Base-by-base conservation (phyloP, 2,797 vertebrate genomes). In the Danio aesculapii region DNA sequence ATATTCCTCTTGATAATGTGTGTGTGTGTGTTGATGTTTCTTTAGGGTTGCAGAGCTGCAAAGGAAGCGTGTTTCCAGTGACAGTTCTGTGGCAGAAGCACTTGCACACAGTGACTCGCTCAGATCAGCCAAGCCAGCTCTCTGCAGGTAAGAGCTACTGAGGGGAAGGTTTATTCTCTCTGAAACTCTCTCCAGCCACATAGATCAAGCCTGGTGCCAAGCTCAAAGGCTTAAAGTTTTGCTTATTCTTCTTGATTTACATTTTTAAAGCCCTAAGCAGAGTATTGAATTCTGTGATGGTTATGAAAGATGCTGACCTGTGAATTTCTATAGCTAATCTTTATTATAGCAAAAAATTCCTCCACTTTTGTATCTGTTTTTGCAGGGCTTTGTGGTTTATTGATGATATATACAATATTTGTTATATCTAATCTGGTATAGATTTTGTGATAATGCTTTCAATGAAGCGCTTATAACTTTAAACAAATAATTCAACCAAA, bases 1-100 rank as follows among this genome's bases (percentile, higher is more conserved):
- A 75, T 55, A 68, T 64, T 57, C 3, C 14, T 58, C 21, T 7
- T 70, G 12, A 58, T 83, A 30, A 58, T 73, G 12, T 68, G 8
- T 77, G 58, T 44, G 4, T 52, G 12, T 67, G 44, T 78, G 0
- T 19, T 6, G 6, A 41, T 58, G 52, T 74, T 77, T 50, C 63
- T 39, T 77, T 58, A 87, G 88, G 67, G 79, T 87, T 39, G 64
- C 67, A 17, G 84, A 89, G 59, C 74, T 84, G 41, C 87, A 88
- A 69, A 85, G 87, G 74, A 88, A 87, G 79, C 88, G 89, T 21
- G 83, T 89, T 73, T 86, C 86, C 81, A 91, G 87, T 68, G 88
- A 92, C 85, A 89, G 90, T 74, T 90, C 88, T 41, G 84, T 87
- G 41, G 78, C 87, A 77, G 88, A 89, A 83, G 86, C 85, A 9